These are phyloP conservation scores for Apostichopus japonicus DNA, from an alignment of 35 echinoderm and acorn worm species.

Conservation along the genomic window DNA sequence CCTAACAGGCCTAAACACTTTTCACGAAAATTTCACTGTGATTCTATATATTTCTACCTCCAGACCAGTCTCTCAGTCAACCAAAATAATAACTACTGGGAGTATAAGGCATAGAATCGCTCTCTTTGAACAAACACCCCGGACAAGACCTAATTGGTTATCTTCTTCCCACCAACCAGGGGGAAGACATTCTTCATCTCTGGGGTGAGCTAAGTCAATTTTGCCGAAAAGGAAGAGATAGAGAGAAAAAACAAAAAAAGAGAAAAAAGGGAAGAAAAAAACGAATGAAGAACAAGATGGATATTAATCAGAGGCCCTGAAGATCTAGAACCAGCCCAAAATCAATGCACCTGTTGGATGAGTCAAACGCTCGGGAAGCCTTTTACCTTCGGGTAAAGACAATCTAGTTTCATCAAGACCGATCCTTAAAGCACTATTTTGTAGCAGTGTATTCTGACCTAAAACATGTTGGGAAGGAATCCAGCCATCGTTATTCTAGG, in stretches of 20 bases:
- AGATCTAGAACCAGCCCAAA: constrained; percentile 17
- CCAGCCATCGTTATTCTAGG: too few relatives aligned
- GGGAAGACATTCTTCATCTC: constrained; percentile 3
- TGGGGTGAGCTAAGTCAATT: constrained; percentile 43
- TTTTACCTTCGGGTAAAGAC: constrained; percentile 20
- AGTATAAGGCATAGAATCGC: constrained; percentile 12
- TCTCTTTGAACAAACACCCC: constrained; percentile 28
- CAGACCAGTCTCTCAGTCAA: background rate
- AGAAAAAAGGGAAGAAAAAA: background rate
- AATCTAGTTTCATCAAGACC: constrained; percentile 43
- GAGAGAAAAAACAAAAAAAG: background rate
- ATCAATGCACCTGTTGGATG: constrained; percentile 54
- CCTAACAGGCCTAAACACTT: too few relatives aligned
- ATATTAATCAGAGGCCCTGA: constrained; percentile 47
- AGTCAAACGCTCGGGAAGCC: constrained; percentile 44
- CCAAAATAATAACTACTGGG: constrained; percentile 19
- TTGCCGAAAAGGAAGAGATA: background rate
- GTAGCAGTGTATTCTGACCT: background rate
- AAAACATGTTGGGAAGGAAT: background rate
- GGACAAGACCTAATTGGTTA: constrained; percentile 37
- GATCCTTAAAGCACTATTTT: constrained; percentile 26
- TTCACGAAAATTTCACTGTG: background rate
- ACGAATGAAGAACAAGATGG: constrained; percentile 27
- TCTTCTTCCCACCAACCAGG: constrained; percentile 21
- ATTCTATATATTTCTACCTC: background rate